Conservation (phyloP, 64 coral and sea anemone species). For the Montipora foliosa region DNA sequence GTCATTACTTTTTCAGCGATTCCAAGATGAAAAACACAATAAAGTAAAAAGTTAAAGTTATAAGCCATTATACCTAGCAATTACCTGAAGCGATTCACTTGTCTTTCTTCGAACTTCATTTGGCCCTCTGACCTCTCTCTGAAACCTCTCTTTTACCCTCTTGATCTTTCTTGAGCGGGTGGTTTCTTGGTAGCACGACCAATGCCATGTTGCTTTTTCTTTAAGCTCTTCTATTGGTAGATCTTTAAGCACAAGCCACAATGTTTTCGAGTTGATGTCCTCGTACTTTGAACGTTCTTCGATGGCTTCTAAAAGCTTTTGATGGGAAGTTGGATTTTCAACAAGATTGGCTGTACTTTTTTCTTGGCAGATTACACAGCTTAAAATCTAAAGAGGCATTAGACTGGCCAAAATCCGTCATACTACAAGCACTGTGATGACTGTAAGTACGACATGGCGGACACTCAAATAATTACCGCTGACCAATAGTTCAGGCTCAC, state of each 20-base stretch:
- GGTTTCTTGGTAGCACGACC: conserved; percentile 54
- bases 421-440: conserved; percentile 62
- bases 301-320: conserved; percentile 7
- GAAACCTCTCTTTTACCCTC: conserved; percentile 48
- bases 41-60: neutral
- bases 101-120: conserved; percentile 15
- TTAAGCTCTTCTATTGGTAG: conserved; percentile 20
- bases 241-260: conserved; percentile 11
- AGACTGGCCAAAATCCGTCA: conserved; percentile 47
- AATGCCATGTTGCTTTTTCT: conserved; percentile 62
- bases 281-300: conserved; percentile 50
- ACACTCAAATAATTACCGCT: conserved; percentile 71
- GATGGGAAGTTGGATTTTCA: neutral
- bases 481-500: conserved; percentile 65
- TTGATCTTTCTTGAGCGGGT: conserved; percentile 54
- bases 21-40: neutral
- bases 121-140: conserved; percentile 1
- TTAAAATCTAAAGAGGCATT: conserved; percentile 64
- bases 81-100: conserved; percentile 17
- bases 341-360: neutral
- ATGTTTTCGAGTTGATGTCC: conserved; percentile 37
- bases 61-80: no score
- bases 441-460: conserved; percentile 29
- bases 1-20: conserved; percentile 10
- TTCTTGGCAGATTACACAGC: conserved; percentile 37